These are phyloP conservation scores for Nothoprocta pentlandii DNA, from an alignment of 2,113 vertebrate species.

Conservation along the genomic window DNA sequence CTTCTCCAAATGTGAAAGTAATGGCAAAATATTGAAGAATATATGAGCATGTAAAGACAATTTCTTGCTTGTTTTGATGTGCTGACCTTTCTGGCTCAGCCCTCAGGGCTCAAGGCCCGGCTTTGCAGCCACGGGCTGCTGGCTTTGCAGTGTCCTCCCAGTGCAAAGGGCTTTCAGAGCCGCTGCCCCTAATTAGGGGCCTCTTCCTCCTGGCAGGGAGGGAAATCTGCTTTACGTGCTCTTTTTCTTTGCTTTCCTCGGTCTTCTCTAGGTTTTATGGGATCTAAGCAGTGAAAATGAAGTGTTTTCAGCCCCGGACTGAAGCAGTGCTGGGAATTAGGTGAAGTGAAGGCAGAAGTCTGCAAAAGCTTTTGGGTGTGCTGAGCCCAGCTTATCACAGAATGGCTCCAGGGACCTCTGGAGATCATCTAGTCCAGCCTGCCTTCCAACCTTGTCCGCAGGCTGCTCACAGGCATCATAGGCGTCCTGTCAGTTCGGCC, in stretches of 20 bases:
- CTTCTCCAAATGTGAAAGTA: background rate
- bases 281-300: background rate
- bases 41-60: background rate
- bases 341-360: too few relatives aligned
- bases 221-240: background rate
- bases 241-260: background rate
- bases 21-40: background rate
- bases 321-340: background rate
- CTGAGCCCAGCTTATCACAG: too few relatives aligned
- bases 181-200: background rate
- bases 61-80: background rate
- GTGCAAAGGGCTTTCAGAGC: background rate
- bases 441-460: too few relatives aligned
- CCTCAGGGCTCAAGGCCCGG: background rate
- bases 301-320: background rate
- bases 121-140: rapidly evolving
- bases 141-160: background rate
- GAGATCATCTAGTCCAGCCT: too few relatives aligned
- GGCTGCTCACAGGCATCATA: too few relatives aligned
- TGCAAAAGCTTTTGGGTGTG: too few relatives aligned
- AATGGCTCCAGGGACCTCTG: too few relatives aligned
- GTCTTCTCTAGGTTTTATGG: background rate
- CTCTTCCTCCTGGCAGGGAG: background rate
- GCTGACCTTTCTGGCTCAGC: background rate
- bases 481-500: too few relatives aligned